Conservation (phyloP, 2,113 vertebrate species). For the Mustelus asterias region DNA sequence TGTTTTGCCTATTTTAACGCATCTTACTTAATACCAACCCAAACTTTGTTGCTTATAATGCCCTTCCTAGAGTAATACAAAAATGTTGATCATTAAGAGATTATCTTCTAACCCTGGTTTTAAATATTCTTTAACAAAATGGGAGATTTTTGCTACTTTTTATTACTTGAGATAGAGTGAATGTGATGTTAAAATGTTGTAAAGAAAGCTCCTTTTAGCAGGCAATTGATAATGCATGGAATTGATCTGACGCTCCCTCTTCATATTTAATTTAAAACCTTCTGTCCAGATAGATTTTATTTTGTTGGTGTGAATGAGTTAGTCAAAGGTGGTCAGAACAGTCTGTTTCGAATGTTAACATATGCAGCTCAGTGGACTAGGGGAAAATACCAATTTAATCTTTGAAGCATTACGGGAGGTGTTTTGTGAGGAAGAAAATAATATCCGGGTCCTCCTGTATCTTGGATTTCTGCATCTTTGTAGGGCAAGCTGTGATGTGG, state of each 20-base stretch:
- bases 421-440: neutral
- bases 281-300: neutral
- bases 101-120: neutral
- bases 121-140: neutral
- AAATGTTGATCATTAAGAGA: neutral
- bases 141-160: neutral
- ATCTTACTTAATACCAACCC: neutral
- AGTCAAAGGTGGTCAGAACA: neutral
- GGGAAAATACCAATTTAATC: neutral
- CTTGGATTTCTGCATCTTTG: neutral
- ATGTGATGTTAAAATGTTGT: neutral
- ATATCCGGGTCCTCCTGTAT: neutral
- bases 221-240: neutral
- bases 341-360: neutral
- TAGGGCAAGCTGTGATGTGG: neutral
- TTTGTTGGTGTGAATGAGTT: neutral
- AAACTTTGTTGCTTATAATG: neutral
- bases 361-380: neutral
- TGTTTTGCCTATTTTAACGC: neutral
- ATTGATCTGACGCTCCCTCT: neutral
- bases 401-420: neutral
- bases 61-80: neutral
- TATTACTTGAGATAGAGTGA: neutral
- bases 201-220: neutral
- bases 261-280: neutral